These are phyloP conservation scores for Oriolus oriolus DNA, from an alignment of 2,113 vertebrate species.

Conservation along the genomic window DNA sequence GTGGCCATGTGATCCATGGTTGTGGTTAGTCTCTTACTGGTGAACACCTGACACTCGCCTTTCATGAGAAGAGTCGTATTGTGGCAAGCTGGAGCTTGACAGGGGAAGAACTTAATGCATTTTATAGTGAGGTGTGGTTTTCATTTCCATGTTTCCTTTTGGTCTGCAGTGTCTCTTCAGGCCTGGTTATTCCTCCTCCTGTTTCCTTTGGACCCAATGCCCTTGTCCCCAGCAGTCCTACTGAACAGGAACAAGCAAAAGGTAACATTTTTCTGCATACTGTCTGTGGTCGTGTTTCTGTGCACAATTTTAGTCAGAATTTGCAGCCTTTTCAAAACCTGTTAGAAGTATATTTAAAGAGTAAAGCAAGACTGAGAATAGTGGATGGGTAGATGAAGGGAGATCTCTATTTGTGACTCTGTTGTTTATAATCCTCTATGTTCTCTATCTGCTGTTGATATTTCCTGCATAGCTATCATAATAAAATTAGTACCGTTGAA, in stretches of 20 bases:
- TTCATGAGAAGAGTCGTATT: not conserved
- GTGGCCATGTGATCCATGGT: not conserved
- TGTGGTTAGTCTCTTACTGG: not conserved
- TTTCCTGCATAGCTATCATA: not conserved
- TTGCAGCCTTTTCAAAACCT: not conserved
- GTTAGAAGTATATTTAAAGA: not conserved
- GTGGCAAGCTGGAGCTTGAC: not conserved
- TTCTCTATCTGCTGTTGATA: not conserved
- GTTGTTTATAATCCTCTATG: not conserved
- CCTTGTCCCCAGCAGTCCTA: slow-evolving; percentile 88
- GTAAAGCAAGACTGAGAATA: not conserved
- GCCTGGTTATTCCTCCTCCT: slow-evolving; percentile 74
- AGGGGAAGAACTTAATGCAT: not conserved
- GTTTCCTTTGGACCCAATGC: slow-evolving; percentile 73
- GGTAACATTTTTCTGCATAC: slow-evolving; percentile 51
- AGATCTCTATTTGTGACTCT: not conserved
- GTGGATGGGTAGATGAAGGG: not conserved
- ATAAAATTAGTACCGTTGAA: not conserved
- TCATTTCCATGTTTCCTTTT: not conserved
- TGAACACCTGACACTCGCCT: not conserved
- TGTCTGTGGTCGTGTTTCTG: not conserved
- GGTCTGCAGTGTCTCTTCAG: slow-evolving; percentile 78
- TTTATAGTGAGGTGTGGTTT: not conserved
- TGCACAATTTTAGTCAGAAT: not conserved
- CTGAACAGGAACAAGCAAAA: slow-evolving; percentile 71